These are phyloP conservation scores for Bucorvus abyssinicus DNA, from an alignment of 2,797 vertebrate species.

Conservation along the genomic window DNA sequence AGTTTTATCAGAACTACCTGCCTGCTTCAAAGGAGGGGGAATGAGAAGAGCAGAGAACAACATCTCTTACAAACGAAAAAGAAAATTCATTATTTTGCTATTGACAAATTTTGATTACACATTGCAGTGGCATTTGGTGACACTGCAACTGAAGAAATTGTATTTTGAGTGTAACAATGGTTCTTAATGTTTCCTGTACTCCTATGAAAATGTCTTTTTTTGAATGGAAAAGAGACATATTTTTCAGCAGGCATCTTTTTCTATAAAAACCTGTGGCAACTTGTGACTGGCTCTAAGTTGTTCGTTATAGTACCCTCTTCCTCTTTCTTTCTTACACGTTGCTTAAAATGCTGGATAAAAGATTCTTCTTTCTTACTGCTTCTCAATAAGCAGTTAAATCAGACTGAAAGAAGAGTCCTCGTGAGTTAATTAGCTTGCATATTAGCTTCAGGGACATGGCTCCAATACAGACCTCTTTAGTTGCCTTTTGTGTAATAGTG, in stretches of 20 bases:
- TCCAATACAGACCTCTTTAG: neutral
- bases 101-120: neutral
- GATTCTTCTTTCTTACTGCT: neutral
- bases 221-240: neutral
- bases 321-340: neutral
- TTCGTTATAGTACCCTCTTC: neutral
- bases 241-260: neutral
- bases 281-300: neutral
- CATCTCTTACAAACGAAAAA: neutral
- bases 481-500: neutral
- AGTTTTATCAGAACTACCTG: neutral
- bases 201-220: neutral
- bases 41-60: neutral
- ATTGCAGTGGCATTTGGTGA: neutral
- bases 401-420: neutral
- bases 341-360: neutral
- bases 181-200: neutral
- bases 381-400: conserved; percentile 11
- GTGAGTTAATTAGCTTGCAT: neutral
- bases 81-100: neutral
- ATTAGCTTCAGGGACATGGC: neutral
- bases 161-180: neutral
- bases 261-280: neutral
- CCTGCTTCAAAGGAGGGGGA: neutral
- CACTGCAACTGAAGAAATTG: neutral